phyloP scores from a whole-genome alignment of 2,888 invertebrate species.

The Epicampocera succincta region DNA sequence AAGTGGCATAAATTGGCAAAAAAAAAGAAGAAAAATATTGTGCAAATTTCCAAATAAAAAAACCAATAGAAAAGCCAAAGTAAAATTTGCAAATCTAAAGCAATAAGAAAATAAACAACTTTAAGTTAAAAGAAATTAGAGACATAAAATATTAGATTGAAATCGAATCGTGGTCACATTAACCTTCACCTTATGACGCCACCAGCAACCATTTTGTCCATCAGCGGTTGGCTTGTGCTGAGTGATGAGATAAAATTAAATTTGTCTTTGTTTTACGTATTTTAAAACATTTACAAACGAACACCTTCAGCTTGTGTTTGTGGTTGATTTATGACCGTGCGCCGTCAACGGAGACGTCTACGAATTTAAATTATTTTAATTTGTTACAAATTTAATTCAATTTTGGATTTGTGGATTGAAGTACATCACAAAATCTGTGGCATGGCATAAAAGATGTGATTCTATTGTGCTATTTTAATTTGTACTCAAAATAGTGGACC shows the following conservation, averaged over 20 bases:
- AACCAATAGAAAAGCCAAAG: neutral
- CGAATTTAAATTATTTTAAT: too few species aligned
- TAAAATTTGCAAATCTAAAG: slow-evolving; percentile 20
- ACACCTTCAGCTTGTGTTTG: too few species aligned
- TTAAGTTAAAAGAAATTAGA: slow-evolving; percentile 7
- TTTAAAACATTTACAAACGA: too few species aligned
- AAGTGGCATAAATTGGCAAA: slow-evolving; percentile 54
- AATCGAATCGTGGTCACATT: slow-evolving; percentile 33
- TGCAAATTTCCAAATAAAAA: slow-evolving; percentile 31
- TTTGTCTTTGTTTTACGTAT: neutral
- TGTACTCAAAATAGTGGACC: too few species aligned
- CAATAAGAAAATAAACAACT: neutral
- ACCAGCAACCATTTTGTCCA: neutral
- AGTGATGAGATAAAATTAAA: neutral
- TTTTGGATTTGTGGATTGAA: too few species aligned
- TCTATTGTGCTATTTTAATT: too few species aligned
- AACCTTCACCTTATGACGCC: slow-evolving; percentile 55
- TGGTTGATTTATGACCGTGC: too few species aligned
- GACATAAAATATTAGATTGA: slow-evolving; percentile 17
- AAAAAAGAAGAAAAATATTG: too few species aligned
- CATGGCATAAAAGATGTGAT: too few species aligned
- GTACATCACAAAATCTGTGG: too few species aligned
- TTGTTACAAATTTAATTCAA: too few species aligned
- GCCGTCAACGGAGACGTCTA: too few species aligned
- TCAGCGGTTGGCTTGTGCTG: neutral